Evolutionary conservation across 2,113 vertebrate species (phyloP), one percentile per base, ranked within the genome.

Genomic region (Ibidorhyncha struthersii): DNA sequence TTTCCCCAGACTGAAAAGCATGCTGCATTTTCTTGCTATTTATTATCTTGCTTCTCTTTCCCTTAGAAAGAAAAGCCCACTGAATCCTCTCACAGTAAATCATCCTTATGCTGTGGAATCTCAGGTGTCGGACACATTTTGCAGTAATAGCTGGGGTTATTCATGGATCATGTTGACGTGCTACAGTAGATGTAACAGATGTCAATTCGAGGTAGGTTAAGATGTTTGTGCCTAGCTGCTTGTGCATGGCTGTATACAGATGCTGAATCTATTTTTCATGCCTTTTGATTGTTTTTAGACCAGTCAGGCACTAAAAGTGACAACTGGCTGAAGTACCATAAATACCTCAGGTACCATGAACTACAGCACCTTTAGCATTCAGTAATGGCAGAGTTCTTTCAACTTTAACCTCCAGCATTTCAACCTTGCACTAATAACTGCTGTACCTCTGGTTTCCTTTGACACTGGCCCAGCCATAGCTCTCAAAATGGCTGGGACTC

Each of bases 111-210:
- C 73, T 94, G 78, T 80, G 78, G 82, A 88, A 94, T 73, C 70
- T 77, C 84, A 90, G 65, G 70, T 69, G 95, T 82, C 78, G 88
- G 93, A 47, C 45, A 82, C 36, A 40, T 85, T 94, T 85, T 87
- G 84, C 84, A 91, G 73, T 49, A 86, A 86, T 67, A 95, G 77
- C 55, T 84, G 58, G 36, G 27, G 74, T 77, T 90, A 85, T 65
- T 85, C 36, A 85, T 67, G 81, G 69, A 91, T 89, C 89, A 76
- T 67, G 40, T 49, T 91, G 86, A 63, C 0, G 3, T 61, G 69
- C 66, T 82, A 56, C 36, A 58, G 70, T 40, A 76, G 73, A 72
- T 43, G 17, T 59, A 93, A 89, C 8, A 62, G 76, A 89, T 71
- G 55, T 65, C 95, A 93, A 0, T 93, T 73, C 76, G 78, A 91